Base-by-base conservation (phyloP, 2,797 vertebrate genomes). In the Podarcis siculus region DNA sequence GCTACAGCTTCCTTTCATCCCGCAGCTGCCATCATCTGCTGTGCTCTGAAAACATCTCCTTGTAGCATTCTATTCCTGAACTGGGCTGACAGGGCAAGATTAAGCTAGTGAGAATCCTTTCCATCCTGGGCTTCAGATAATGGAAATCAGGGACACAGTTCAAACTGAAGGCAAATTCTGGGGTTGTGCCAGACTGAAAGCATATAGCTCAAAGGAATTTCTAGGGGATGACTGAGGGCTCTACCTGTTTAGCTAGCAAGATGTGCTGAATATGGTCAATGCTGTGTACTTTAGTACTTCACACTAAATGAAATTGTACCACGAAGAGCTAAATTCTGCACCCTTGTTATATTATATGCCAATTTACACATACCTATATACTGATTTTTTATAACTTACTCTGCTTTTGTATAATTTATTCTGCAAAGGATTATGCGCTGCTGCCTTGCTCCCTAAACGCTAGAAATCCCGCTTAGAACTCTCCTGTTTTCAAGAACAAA, bases 1-100 rank as follows among this genome's bases (percentile, higher is more conserved):
- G 67, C 8, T 77, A 8, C 87, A 80, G 2, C 72, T 84, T 90
- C 2, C 32, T 86, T 91, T 79, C 35, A 4, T 30, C 8, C 89
- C 45, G 10, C n/a, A 77, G 49, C 32, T 0, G 32, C 79, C 58
- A 89, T 85, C 64, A 58, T 89, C 86, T 69, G 80, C 88, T 89
- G 85, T 0, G 0, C 61, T 91, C 73, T 88, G 85, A 45, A 82
- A 84, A 73, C 89, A 87, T 93, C 86, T 35, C 89, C 85, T 83
- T 85, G 85, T 89, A 93, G 77, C 91, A 90, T 37, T 77, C n/a
- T 86, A 42, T 69, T 93, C 89, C 86, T 85, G 94, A 93, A 93
- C 93, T 94, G 91, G 82, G 69, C 90, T 93, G 93, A 88, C 90
- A 92, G 88, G 69, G 81, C 45, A 89, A 55, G 88, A 0, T 69